phyloP scores from a whole-genome alignment of 2,888 invertebrate genomes.

The Colletes collaris region DNA sequence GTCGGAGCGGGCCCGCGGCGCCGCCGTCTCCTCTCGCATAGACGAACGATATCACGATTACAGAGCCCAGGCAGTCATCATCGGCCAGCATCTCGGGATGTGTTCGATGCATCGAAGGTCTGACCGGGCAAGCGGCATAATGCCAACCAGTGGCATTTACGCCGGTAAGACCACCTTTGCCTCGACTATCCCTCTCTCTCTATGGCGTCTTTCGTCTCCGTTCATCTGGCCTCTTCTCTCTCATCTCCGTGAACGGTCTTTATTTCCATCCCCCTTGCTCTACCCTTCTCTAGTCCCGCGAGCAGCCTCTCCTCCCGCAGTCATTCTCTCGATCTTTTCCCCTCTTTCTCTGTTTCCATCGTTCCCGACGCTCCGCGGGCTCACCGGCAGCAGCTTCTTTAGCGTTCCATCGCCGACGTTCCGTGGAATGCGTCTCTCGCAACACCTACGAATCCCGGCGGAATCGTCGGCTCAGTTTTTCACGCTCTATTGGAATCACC shows the following conservation, averaged over 20 bases:
- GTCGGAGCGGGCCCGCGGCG: slow-evolving; percentile 44
- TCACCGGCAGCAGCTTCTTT: slow-evolving; percentile 72
- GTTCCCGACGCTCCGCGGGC: slow-evolving; percentile 45
- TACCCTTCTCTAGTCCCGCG: slow-evolving; percentile 21
- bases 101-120: slow-evolving; percentile 80
- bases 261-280: slow-evolving; percentile 42
- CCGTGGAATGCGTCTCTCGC: slow-evolving; percentile 72
- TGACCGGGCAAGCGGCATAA: slow-evolving; percentile 77
- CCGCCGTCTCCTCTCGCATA: slow-evolving; percentile 48
- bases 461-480: slow-evolving; percentile 14
- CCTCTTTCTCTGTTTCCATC: slow-evolving; percentile 47
- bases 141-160: slow-evolving; percentile 83
- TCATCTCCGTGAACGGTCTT: slow-evolving; percentile 22
- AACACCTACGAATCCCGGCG: slow-evolving; percentile 61
- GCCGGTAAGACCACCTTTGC: slow-evolving; percentile 79
- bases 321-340: slow-evolving; percentile 43
- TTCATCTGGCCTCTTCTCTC: slow-evolving; percentile 16
- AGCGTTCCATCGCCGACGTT: slow-evolving; percentile 75
- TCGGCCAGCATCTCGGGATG: slow-evolving; percentile 70
- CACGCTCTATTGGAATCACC: too few species aligned
- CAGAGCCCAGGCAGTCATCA: slow-evolving; percentile 67
- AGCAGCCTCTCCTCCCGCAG: slow-evolving; percentile 11
- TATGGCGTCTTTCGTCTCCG: neutral
- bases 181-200: slow-evolving; percentile 58
- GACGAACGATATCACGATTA: slow-evolving; percentile 73